Base-by-base conservation (phyloP, 2,888 invertebrate genomes). In the Oscheius myriophilus region DNA sequence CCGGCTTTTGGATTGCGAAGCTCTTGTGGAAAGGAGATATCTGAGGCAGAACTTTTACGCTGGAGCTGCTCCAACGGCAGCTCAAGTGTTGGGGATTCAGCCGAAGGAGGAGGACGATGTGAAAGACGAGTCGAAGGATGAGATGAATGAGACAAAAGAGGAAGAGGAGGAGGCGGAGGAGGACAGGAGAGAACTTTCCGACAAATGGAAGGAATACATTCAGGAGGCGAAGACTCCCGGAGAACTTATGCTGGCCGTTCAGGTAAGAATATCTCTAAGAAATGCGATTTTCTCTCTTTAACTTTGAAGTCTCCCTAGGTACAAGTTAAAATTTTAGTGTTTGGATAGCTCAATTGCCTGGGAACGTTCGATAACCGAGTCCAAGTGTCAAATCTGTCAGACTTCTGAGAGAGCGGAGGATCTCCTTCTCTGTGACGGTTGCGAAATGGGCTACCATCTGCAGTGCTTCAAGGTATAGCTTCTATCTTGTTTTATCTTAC, bases 311-410 rank as follows among this genome's bases (percentile, higher is more conserved):
- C n/a, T n/a, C n/a, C 11, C 18, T 9, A 18, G 9, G 3, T 49
- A 49, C 11, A 49, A n/a, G 14, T 45, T n/a, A 1, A 16, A 26
- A 2, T 90, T 95, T 69, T 92, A 93, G 85, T 92, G 93, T 83
- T 89, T 97, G 78, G 95, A 96, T 87, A 92, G 92, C 1, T 87
- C 92, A 87, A 93, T 97, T 83, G 95, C 96, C 46, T 97, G 97
- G 97, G 96, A 97, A 89, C 95, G 96, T 90, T 95, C 95, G 89
- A 93, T 96, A 87, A 96, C 97, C 96, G 95, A 96, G 91, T 96
- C 96, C 1, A 62, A 59, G 11, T 80, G 80, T 89, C 96, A 97
- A 89, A 95, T 97, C 89, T 97, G 97, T 89, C 91, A 93, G 86
- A 92, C 92, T 85, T 96, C 95, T 71, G 96, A 96, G 89, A 94